phyloP scores from a whole-genome alignment of 2,113 vertebrate genomes.

The Tauraco erythrolophus region DNA sequence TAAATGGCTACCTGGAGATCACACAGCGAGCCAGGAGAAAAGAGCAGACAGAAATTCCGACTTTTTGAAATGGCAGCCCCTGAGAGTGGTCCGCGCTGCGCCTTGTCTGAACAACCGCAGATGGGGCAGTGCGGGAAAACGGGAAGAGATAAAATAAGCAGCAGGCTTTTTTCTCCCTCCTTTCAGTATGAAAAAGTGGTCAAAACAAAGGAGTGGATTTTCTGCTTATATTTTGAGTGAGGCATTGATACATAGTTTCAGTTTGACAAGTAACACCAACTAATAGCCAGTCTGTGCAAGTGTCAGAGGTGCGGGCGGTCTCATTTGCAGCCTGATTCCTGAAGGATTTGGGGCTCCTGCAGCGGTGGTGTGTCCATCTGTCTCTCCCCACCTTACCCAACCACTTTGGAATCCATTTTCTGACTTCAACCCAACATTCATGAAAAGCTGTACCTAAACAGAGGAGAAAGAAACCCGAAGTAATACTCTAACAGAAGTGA shows the following conservation, averaged over 20 bases:
- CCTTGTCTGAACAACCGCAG: not conserved
- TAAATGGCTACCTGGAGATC: not conserved
- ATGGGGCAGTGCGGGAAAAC: not conserved
- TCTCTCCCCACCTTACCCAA: not conserved
- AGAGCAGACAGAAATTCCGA: not conserved
- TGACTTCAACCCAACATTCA: not conserved
- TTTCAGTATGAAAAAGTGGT: not conserved
- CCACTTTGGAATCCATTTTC: not conserved
- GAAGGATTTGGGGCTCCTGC: not conserved
- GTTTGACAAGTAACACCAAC: not conserved
- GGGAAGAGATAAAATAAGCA: slow-evolving; percentile 41
- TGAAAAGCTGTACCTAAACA: not conserved
- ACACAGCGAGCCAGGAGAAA: not conserved
- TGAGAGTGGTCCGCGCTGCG: accelerated
- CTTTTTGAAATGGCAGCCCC: not conserved
- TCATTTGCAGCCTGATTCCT: not conserved
- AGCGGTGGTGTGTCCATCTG: not conserved
- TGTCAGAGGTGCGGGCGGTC: not conserved
- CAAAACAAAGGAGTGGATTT: slow-evolving; percentile 2
- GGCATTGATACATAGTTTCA: not conserved
- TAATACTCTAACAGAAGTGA: not conserved
- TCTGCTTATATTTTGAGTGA: not conserved
- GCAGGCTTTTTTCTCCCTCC: not conserved
- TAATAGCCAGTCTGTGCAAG: not conserved
- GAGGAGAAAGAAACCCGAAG: not conserved